phyloP scores from a whole-genome alignment of 2,797 vertebrate species.

The Hybognathus amarus region DNA sequence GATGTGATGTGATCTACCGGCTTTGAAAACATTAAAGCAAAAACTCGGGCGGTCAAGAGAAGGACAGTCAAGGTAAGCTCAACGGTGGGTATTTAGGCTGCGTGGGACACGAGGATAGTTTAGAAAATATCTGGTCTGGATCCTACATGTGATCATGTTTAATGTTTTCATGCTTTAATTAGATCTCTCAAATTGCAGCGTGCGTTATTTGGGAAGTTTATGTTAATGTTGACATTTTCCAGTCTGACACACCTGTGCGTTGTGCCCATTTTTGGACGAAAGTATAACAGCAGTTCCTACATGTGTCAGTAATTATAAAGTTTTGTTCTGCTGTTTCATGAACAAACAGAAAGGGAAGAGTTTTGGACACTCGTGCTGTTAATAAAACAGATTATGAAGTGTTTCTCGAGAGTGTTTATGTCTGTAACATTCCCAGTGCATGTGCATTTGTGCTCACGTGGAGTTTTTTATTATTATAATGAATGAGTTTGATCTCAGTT shows the following conservation, averaged over 20 bases:
- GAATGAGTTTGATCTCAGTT: slow-evolving; percentile 21
- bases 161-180: background rate
- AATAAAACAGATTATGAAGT: background rate
- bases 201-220: background rate
- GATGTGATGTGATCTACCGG: slow-evolving; percentile 61
- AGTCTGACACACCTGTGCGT: slow-evolving; percentile 72
- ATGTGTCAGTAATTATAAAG: background rate
- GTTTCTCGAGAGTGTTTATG: slow-evolving; percentile 14
- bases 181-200: background rate
- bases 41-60: slow-evolving; percentile 53
- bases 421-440: background rate
- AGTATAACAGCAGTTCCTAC: background rate
- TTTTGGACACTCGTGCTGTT: background rate
- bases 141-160: too few relatives aligned
- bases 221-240: slow-evolving; percentile 31
- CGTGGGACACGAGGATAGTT: background rate
- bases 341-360: background rate
- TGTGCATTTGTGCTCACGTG: slow-evolving; percentile 3
- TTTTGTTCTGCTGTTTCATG: background rate
- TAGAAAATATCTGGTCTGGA: too few relatives aligned
- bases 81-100: slow-evolving; percentile 5
- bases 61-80: slow-evolving; percentile 71
- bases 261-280: slow-evolving; percentile 67
- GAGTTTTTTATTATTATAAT: background rate
- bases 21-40: slow-evolving; percentile 43